Base-by-base conservation (phyloP, 2,113 vertebrate genomes). In the Peromyscus californicus region DNA sequence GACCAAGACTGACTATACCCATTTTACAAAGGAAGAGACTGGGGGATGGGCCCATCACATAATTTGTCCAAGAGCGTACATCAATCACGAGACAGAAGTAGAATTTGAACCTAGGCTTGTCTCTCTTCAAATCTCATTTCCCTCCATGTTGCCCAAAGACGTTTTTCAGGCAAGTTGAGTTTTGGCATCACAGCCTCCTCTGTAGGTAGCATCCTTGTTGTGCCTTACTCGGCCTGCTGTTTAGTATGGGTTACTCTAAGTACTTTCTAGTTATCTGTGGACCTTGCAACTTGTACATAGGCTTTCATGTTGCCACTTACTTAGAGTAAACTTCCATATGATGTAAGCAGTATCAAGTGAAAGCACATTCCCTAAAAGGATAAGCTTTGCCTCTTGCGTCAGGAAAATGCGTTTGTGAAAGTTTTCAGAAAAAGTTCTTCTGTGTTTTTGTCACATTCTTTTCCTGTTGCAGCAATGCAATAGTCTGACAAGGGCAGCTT, bases 11-110 rank as follows among this genome's bases (percentile, higher is more conserved):
- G 67, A 16, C 79, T 78, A 22, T 29, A 51, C 31, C 48, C 5
- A 45, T 74, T 96, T 96, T 91, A 45, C 29, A 82, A 51, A 80
- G 19, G 54, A 91, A 12, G 65, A 92, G 82, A 45, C 21, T 42
- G 61, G 48, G 29, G 17, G 4, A 19, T 84, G 39, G 17, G 24
- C 39, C 29, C 39, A 24, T 45, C 7, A 48, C 22, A 45, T 65
- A 26, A 24, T n/a, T 67, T 79, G 31, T 9, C 89, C 54, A 65
- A 67, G 11, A 63, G 33, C 79, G 3, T 10, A 45, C 22, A 78
- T 87, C 69, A 83, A 51, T n/a, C 17, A 78, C 17, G 13, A 80
- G 57, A 5, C 42, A 85, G 61, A 94, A 59, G 29, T 67, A 51
- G 57, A 36, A 78, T 61, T 48, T 90, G 59, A 90, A 63, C 39